Percentiles rank a stretch among this genome's conserved stretches.
phyloP scores from a whole-genome alignment of 2,888 invertebrate species.

The Clitarchus hookeri region DNA sequence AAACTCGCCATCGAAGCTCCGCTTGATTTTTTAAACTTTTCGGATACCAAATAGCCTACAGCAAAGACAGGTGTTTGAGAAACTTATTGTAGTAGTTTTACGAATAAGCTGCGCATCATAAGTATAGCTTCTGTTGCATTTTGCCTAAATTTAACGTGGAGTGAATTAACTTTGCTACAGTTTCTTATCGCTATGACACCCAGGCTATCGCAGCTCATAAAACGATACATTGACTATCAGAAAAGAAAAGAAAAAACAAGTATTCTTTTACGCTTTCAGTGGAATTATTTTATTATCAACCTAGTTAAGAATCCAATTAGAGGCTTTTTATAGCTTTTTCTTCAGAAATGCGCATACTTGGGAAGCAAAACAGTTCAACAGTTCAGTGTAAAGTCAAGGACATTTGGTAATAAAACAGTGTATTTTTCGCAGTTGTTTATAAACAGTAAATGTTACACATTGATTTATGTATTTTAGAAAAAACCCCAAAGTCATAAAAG shows the following conservation, averaged over 20 bases:
- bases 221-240: constrained; percentile 2
- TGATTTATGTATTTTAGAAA: background rate
- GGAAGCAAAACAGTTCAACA: background rate
- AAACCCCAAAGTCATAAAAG: background rate
- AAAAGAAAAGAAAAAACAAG: background rate
- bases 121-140: background rate
- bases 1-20: no score
- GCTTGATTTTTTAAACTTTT: no score
- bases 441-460: background rate
- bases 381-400: background rate
- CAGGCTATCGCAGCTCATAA: constrained; percentile 4
- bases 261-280: background rate
- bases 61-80: no score
- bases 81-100: no score
- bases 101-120: no score
- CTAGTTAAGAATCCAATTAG: background rate
- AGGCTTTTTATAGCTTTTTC: background rate
- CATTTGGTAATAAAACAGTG: background rate
- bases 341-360: background rate
- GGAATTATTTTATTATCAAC: background rate
- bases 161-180: background rate
- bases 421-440: background rate
- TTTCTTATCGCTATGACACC: background rate
- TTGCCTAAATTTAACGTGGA: background rate
- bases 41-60: no score